phyloP scores from a whole-genome alignment of 2,113 vertebrate genomes.

The Oryzias celebensis region DNA sequence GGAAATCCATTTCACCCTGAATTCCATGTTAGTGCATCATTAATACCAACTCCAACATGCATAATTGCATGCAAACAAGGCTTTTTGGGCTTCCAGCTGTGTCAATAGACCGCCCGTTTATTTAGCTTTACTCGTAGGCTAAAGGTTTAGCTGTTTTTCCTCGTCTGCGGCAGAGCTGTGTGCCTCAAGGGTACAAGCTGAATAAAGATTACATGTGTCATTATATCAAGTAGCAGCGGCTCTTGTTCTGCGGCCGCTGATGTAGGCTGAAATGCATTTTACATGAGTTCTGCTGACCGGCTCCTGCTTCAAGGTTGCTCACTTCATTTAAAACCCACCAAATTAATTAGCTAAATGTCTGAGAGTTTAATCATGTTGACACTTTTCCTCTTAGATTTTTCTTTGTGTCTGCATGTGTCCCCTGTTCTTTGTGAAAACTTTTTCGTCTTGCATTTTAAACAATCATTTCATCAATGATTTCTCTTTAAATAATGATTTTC shows the following conservation, averaged over 20 bases:
- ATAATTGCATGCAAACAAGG: constrained; percentile 47
- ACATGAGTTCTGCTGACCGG: constrained; percentile 62
- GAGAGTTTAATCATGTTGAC: constrained; percentile 69
- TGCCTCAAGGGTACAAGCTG: constrained; percentile 46
- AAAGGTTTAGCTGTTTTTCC: constrained; percentile 48
- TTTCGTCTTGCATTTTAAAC: constrained; percentile 15
- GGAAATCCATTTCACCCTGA: constrained; percentile 27
- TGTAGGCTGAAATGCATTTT: constrained; percentile 71
- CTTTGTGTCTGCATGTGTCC: constrained; percentile 13
- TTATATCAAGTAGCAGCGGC: constrained; percentile 61
- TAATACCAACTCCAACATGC: constrained; percentile 55
- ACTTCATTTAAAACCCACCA: constrained; percentile 65
- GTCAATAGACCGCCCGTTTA: constrained; percentile 59
- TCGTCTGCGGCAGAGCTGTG: constrained; percentile 34
- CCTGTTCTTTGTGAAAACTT: constrained; percentile 2
- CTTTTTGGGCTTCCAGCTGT: constrained; percentile 55
- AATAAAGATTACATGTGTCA: constrained; percentile 74
- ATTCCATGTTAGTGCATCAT: constrained; percentile 38
- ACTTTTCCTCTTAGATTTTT: constrained; percentile 10
- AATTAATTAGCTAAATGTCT: constrained; percentile 74
- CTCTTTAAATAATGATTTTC: no score
- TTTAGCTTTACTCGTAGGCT: constrained; percentile 53
- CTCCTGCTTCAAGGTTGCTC: constrained; percentile 58
- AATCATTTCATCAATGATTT: no score
- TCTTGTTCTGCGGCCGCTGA: constrained; percentile 56